phyloP scores from a whole-genome alignment of 92 coral and sea anemone genomes.

The Isaurus tuberculatus region DNA sequence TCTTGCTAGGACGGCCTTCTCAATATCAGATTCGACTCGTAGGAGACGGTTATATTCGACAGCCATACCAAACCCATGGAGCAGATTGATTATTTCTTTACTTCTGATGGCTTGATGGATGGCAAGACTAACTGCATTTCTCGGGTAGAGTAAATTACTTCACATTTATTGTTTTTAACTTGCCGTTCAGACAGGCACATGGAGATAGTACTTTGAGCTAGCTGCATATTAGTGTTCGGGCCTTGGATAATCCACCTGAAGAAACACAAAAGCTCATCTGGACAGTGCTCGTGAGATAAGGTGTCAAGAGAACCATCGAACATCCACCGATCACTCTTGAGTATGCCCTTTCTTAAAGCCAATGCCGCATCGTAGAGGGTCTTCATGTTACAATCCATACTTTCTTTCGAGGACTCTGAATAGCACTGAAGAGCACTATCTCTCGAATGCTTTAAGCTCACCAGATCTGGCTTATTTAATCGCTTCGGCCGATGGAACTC shows the following conservation, averaged over 20 bases:
- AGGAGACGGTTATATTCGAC: constrained; percentile 48
- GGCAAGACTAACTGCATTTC: constrained; percentile 64
- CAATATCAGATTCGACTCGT: constrained; percentile 47
- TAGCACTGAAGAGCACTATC: constrained; percentile 38
- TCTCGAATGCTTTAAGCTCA: constrained; percentile 55
- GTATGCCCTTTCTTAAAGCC: constrained; percentile 55
- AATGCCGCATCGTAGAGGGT: constrained; percentile 63
- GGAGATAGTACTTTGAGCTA: constrained; percentile 58
- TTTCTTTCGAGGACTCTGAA: constrained; percentile 24
- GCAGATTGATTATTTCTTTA: constrained; percentile 59
- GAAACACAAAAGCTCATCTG: constrained; percentile 57
- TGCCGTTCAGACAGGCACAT: constrained; percentile 64
- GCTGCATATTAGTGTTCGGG: constrained; percentile 44
- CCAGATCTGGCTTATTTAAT: constrained; percentile 58
- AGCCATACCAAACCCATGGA: constrained; percentile 64
- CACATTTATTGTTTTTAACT: constrained; percentile 44
- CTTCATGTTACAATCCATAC: constrained; percentile 34
- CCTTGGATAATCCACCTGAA: constrained; percentile 71
- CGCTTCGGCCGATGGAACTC: constrained; percentile 63
- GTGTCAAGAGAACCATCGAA: constrained; percentile 58
- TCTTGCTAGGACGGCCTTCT: constrained; percentile 47
- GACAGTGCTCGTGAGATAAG: constrained; percentile 23
- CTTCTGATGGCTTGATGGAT: constrained; percentile 62
- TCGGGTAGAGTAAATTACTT: constrained; percentile 21
- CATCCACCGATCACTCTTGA: constrained; percentile 52